These are phyloP conservation scores for Brachionus sp. DNA, from an alignment of 1,140 invertebrate genomes.

Conservation along the genomic window DNA sequence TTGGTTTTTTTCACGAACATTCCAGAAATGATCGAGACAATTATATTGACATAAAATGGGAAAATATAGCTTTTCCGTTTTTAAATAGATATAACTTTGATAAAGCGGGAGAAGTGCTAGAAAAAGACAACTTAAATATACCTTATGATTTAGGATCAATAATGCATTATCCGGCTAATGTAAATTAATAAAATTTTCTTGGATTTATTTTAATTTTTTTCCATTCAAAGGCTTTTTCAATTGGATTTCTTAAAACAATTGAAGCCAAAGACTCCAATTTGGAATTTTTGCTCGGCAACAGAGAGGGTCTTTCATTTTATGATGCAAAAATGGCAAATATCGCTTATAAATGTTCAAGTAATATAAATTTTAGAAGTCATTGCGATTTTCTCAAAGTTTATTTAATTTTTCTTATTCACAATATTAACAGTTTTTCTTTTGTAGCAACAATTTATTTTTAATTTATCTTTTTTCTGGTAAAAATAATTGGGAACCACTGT, in stretches of 20 bases:
- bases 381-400: too few relatives aligned
- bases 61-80: slow-evolving; percentile 50
- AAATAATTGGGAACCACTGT: too few relatives aligned
- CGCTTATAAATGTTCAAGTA: slow-evolving; percentile 46
- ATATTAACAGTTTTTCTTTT: too few relatives aligned
- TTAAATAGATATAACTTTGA: slow-evolving; percentile 21
- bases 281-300: slow-evolving; percentile 55
- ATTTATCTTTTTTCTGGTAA: too few relatives aligned
- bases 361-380: not conserved
- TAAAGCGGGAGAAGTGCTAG: slow-evolving; percentile 46
- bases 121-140: slow-evolving; percentile 50
- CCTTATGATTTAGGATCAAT: slow-evolving; percentile 56
- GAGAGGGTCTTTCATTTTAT: slow-evolving; percentile 55
- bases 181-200: slow-evolving; percentile 35
- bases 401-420: too few relatives aligned
- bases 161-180: slow-evolving; percentile 57
- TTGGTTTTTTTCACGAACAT: slow-evolving; percentile 59
- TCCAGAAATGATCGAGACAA: slow-evolving; percentile 54
- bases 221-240: slow-evolving; percentile 48
- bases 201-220: slow-evolving; percentile 45
- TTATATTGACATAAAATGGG: slow-evolving; percentile 55
- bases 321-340: slow-evolving; percentile 56
- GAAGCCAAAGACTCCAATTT: slow-evolving; percentile 56
- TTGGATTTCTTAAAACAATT: slow-evolving; percentile 53
- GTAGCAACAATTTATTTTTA: too few relatives aligned